Conservation (phyloP, 2,113 vertebrate species). For the Podarcis muralis region DNA sequence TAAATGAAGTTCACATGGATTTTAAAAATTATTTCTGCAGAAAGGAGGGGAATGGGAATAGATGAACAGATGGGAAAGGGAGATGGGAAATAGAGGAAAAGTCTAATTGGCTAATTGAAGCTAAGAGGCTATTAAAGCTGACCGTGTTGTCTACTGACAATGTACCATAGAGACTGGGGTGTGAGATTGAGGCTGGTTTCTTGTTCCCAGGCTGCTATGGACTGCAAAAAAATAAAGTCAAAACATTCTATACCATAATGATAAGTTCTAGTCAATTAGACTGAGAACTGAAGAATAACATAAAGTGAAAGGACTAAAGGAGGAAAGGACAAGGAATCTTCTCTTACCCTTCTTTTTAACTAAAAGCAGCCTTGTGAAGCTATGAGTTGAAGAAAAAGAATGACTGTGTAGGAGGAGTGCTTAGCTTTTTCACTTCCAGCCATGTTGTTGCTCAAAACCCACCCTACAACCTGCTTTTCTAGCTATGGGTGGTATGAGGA, state of each 20-base stretch:
- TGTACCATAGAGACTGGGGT: conserved; percentile 51
- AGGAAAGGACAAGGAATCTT: not conserved
- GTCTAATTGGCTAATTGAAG: conserved; percentile 72
- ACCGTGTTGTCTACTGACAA: conserved; percentile 61
- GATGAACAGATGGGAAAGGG: conserved; percentile 70
- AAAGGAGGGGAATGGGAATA: conserved; percentile 70
- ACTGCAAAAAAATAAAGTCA: not conserved
- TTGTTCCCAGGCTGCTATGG: conserved; percentile 24
- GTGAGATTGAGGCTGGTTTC: conserved; percentile 49
- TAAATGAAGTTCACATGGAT: conserved; percentile 74
- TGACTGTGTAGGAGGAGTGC: not conserved
- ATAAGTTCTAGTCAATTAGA: conserved; percentile 26
- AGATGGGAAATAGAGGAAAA: conserved; percentile 62
- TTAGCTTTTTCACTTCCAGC: not conserved
- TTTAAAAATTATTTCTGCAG: conserved; percentile 69
- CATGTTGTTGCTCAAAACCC: not conserved
- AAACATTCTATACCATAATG: not conserved
- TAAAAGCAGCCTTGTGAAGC: not conserved
- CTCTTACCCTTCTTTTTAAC: not conserved
- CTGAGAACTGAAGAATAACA: not conserved
- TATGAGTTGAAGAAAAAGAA: not conserved
- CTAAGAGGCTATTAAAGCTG: conserved; percentile 71
- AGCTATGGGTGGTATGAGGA: not conserved
- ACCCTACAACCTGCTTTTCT: not conserved
- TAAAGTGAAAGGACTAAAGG: not conserved